A percentile compares a stretch with the other conserved stretches of the same genome.
Conservation (phyloP, 2,888 invertebrate species). For the Yponomeuta plumbellus region DNA sequence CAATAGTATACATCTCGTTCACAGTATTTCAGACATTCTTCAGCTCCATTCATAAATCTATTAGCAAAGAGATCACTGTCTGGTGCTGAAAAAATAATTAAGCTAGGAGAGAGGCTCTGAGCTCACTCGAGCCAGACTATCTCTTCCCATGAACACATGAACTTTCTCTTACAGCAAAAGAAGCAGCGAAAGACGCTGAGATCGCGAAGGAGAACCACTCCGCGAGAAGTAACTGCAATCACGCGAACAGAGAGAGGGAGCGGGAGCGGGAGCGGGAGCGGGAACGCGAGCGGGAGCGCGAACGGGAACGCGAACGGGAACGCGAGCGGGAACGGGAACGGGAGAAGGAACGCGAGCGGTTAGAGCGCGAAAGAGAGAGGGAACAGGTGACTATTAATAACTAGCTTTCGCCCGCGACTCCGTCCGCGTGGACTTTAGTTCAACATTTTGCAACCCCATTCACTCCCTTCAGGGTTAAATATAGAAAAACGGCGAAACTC, state of each 20-base stretch:
- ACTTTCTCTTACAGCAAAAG: slow-evolving; percentile 51
- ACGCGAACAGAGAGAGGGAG: slow-evolving; percentile 74
- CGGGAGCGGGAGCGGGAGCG: slow-evolving; percentile 44
- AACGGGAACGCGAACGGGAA: slow-evolving; percentile 26
- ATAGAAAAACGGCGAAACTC: too few relatives aligned
- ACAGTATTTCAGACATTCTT: too few relatives aligned
- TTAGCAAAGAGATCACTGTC: too few relatives aligned
- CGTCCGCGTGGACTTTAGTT: too few relatives aligned
- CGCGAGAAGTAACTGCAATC: slow-evolving; percentile 39
- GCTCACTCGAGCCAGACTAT: too few relatives aligned
- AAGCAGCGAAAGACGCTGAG: slow-evolving; percentile 63
- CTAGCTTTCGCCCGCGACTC: background rate
- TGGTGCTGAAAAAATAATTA: too few relatives aligned
- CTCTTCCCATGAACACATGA: too few relatives aligned
- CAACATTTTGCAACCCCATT: too few relatives aligned
- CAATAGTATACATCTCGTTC: too few relatives aligned
- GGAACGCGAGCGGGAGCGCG: slow-evolving; percentile 32
- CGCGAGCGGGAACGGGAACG: slow-evolving; percentile 6
- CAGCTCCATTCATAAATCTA: too few relatives aligned
- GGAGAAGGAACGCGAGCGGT: slow-evolving; percentile 8
- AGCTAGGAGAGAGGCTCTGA: too few relatives aligned
- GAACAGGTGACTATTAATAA: background rate
- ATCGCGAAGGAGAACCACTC: slow-evolving; percentile 58
- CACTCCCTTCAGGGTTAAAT: too few relatives aligned
- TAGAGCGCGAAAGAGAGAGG: slow-evolving; percentile 19